Percentiles rank a stretch among this genome's conserved stretches.
These are phyloP conservation scores for Zygaena filipendulae DNA, from an alignment of 2,888 invertebrate species.

Conservation along the genomic window DNA sequence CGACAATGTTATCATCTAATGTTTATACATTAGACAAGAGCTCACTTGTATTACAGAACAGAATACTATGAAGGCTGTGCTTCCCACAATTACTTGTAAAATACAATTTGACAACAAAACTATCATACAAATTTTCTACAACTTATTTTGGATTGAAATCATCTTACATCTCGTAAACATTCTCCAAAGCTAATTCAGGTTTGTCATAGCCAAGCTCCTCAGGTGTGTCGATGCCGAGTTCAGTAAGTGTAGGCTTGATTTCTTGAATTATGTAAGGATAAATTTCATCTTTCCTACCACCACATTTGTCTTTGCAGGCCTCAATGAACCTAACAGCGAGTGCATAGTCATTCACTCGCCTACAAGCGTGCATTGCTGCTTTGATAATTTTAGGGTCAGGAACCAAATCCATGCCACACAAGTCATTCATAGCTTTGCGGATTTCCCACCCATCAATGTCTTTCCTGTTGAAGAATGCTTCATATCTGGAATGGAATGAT, in stretches of 20 bases:
- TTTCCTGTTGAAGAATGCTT: constrained; percentile 83
- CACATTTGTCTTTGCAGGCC: constrained; percentile 90
- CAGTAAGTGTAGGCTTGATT: constrained; percentile 90
- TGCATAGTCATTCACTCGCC: constrained; percentile 94
- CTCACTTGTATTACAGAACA: constrained; percentile 31
- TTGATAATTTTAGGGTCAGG: constrained; percentile 92
- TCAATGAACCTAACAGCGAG: constrained; percentile 94
- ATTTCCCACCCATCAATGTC: constrained; percentile 97
- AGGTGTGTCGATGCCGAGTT: constrained; percentile 93
- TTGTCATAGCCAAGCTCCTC: constrained; percentile 97
- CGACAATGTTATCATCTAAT: constrained; percentile 30
- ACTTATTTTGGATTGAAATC: constrained; percentile 29
- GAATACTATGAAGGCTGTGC: constrained; percentile 30
- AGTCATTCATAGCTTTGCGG: constrained; percentile 90
- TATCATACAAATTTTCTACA: constrained; percentile 59
- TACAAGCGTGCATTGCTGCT: constrained; percentile 90
- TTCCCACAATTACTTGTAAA: constrained; percentile 40
- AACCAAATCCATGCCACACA: constrained; percentile 89
- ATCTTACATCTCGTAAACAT: constrained; percentile 75
- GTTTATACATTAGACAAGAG: constrained; percentile 43
- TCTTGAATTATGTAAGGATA: constrained; percentile 91
- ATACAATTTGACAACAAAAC: constrained; percentile 48
- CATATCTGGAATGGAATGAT: constrained; percentile 73
- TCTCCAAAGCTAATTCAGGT: constrained; percentile 90
- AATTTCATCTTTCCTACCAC: constrained; percentile 76